These are phyloP conservation scores for Sphaerophoria rueppellii DNA, from an alignment of 2,888 invertebrate genomes.

Conservation along the genomic window DNA sequence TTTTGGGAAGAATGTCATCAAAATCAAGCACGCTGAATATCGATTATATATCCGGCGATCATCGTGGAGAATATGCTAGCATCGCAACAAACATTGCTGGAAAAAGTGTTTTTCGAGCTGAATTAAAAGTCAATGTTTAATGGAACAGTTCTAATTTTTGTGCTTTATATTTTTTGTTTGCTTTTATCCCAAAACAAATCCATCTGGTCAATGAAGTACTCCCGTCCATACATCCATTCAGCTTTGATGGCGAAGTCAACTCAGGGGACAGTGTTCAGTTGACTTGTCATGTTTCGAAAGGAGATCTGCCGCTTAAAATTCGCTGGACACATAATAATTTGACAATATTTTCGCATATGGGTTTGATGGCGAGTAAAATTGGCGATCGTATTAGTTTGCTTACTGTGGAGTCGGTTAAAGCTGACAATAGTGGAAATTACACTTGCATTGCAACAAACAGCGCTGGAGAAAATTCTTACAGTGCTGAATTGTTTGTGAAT, in stretches of 20 bases:
- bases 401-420: constrained; percentile 88
- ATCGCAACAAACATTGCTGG: constrained; percentile 85
- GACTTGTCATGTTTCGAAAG: constrained; percentile 85
- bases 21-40: constrained; percentile 85
- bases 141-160: constrained; percentile 43
- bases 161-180: constrained; percentile 31
- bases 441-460: constrained; percentile 86
- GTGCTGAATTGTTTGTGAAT: constrained; percentile 86
- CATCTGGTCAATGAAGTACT: constrained; percentile 83
- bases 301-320: constrained; percentile 86
- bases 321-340: constrained; percentile 84
- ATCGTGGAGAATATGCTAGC: constrained; percentile 87
- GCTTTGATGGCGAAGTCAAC: constrained; percentile 83
- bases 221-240: constrained; percentile 85
- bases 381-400: constrained; percentile 86
- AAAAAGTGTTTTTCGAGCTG: constrained; percentile 82
- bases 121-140: constrained; percentile 81
- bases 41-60: constrained; percentile 84
- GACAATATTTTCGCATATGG: constrained; percentile 82
- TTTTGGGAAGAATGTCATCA: constrained; percentile 80
- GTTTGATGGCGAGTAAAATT: constrained; percentile 86
- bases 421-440: constrained; percentile 87
- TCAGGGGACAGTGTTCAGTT: constrained; percentile 86
- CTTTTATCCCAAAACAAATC: constrained; percentile 34
- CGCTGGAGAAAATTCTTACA: constrained; percentile 85